Base-by-base conservation (phyloP, 92 coral and sea anemone genomes). In the Hydrozoanthus gracilis region DNA sequence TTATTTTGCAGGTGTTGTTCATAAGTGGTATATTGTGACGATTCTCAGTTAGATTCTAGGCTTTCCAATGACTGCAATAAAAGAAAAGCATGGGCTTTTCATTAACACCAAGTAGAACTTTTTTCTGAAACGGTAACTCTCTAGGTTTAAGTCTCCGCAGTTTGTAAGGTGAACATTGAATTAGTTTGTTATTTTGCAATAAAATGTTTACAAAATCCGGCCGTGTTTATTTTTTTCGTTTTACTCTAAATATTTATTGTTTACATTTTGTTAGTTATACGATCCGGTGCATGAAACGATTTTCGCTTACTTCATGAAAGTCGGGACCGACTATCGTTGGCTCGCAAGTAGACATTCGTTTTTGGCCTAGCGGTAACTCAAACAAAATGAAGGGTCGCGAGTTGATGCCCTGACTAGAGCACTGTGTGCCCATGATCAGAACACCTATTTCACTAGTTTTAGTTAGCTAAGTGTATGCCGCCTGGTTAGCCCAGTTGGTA, bases 181-280 rank as follows among this genome's bases (percentile, higher is more conserved):
- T 58, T 58, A 58, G 65, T 58, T 58, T 58, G 65, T 58, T 58
- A 14, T 3, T 58, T 58, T 58, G 65, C 65, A 58, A 58, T 58
- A 58, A 58, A 58, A 58, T 58, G 65, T 58, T 58, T 58, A 58
- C 65, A 58, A 58, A 58, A 58, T 58, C 65, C 65, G 65, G 65
- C 65, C 65, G 65, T 58, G 65, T 58, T 58, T 58, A 58, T 58
- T 58, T 58, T 58, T 58, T 58, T 58, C 5, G 65, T 58, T 58
- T 58, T 58, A 58, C 65, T 58, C 65, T 58, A 58, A 58, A 58
- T 58, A 58, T n/a, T n/a, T n/a, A n/a, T 58, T 58, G 65, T 58
- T 58, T 58, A 58, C 65, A 58, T 58, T 58, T 58, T 58, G 65
- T 14, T 58, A 58, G 65, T 58, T 27, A 27, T 27, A 27, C 39